phyloP scores from a whole-genome alignment of 2,888 invertebrate genomes.

The Onchidella celtica region DNA sequence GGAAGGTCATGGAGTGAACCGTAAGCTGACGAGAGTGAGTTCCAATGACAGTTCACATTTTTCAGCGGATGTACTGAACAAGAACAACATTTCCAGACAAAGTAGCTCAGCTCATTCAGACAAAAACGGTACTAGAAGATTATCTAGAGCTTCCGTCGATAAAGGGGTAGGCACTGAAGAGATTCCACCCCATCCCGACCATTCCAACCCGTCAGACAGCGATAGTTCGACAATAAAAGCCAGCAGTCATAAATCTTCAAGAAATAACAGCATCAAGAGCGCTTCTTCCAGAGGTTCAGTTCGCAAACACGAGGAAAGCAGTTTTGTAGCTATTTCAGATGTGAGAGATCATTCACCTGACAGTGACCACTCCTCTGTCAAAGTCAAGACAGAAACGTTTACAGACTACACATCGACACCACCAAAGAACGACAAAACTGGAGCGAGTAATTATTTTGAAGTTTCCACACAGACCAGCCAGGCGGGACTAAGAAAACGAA shows the following conservation, averaged over 20 bases:
- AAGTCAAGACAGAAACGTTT: not conserved
- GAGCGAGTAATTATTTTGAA: not conserved
- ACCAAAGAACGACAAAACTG: not conserved
- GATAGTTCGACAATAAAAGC: not conserved
- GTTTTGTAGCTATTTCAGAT: not conserved
- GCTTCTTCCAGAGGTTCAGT: not conserved
- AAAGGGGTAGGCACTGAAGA: no score
- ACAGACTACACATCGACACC: not conserved
- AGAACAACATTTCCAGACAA: not conserved
- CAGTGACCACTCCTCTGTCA: not conserved
- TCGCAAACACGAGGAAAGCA: not conserved
- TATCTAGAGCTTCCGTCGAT: not conserved
- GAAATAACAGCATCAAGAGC: not conserved
- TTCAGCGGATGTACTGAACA: not conserved
- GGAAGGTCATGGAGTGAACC: no score
- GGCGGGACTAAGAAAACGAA: not conserved
- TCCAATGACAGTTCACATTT: not conserved
- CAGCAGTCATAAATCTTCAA: not conserved
- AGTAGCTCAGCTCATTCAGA: not conserved
- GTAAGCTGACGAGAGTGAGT: no score
- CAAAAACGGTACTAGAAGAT: not conserved
- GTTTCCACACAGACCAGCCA: not conserved
- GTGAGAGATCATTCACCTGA: not conserved
- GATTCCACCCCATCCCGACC: not conserved
- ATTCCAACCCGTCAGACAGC: not conserved